Evolutionary conservation across 2,113 vertebrate species (phyloP), one percentile per base, ranked within the genome.

Genomic region (Limnothrissa miodon): DNA sequence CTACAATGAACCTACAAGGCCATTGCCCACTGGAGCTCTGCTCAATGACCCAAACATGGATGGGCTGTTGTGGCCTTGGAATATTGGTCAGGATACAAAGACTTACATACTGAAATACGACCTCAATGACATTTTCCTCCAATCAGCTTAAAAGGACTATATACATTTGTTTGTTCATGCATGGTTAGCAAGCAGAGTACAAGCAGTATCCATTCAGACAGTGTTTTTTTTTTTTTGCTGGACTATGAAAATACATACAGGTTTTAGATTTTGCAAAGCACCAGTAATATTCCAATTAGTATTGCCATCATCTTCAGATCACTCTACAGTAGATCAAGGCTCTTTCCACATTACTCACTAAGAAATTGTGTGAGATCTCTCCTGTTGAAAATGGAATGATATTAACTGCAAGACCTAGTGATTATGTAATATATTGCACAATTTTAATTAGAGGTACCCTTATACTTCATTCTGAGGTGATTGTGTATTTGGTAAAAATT

Each of bases 121-220:
- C 17, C 19, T 48, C 48, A 78, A 66, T 53, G 44, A 46, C 33
- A 44, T 78, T 80, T 80, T 45, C 44, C 23, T 48, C 17, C 17
- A 78, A 78, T 80, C 81, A 23, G 56, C 17, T 36, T 74, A n/a
- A 25, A 44, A 83, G 79, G 45, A 84, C 23, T 81, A 89, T 11
- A 42, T 80, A 89, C 19, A 42, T 81, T 84, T 82, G 53, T 92
- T 92, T 92, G 90, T 91, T 92, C 90, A 88, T 87, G 87, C 80
- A 44, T 83, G 84, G 87, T 80, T 90, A 82, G 74, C 82, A 88
- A 89, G 85, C 82, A 90, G 83, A 90, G 89, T 87, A 90, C 91
- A 85, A 86, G 89, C 45, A 74, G 85, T 45, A 78, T 39, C 85
- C 83, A 82, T 88, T 88, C 78, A 87, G 59, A 66, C 9, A 66